phyloP scores from a whole-genome alignment of 2,797 vertebrate species.

The Manis pentadactyla region DNA sequence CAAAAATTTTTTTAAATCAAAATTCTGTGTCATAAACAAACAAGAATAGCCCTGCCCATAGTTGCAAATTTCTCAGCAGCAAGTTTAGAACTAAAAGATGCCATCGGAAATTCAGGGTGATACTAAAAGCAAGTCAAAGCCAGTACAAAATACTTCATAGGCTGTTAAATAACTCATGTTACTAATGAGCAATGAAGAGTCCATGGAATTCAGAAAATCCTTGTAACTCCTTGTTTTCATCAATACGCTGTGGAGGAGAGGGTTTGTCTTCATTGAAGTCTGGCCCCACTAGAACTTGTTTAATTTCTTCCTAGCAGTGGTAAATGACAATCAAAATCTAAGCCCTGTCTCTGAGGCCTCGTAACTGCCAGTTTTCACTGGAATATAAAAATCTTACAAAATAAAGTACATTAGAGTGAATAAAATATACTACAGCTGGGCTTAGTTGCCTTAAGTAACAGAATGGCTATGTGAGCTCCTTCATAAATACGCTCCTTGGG shows the following conservation, averaged over 20 bases:
- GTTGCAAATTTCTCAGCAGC: not conserved
- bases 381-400: constrained; percentile 48
- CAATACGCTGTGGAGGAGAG: not conserved
- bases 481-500: not conserved
- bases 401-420: not conserved
- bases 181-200: not conserved
- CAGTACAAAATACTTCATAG: not conserved
- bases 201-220: not conserved
- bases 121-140: constrained; percentile 34
- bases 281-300: not conserved
- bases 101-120: not conserved
- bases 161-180: not conserved
- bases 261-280: not conserved
- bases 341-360: not conserved
- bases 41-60: not conserved
- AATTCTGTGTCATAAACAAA: constrained; percentile 25
- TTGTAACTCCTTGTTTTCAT: constrained; percentile 17
- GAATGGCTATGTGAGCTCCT: constrained; percentile 63
- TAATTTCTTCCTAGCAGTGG: not conserved
- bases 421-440: constrained; percentile 37
- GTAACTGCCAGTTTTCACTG: not conserved
- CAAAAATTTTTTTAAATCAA: not conserved
- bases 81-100: constrained; percentile 27
- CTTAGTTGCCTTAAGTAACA: constrained; percentile 62
- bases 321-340: constrained; percentile 61